Percentiles rank a stretch among this genome's conserved stretches.
Conservation (phyloP, 2,888 invertebrate genomes). For the Scotopteryx bipunctaria region DNA sequence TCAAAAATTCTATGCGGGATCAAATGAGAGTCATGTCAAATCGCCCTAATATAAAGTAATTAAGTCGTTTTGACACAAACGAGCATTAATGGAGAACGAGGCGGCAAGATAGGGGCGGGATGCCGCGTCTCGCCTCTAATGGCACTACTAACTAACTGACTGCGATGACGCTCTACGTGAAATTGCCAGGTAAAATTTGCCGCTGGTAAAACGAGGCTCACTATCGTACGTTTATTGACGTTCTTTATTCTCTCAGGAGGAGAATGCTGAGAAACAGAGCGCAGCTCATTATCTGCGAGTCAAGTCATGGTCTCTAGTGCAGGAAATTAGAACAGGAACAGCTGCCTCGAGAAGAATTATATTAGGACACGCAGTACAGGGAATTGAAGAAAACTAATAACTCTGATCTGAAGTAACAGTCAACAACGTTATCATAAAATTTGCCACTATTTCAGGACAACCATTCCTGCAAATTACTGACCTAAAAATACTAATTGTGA, state of each 20-base stretch:
- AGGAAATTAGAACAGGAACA: no score
- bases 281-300: neutral
- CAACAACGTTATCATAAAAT: no score
- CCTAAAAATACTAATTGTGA: no score
- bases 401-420: no score
- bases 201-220: constrained; percentile 6
- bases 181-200: constrained; percentile 33
- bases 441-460: no score
- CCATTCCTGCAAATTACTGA: no score
- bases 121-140: constrained; percentile 63
- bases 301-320: neutral
- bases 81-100: constrained; percentile 67
- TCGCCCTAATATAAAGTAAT: constrained; percentile 67
- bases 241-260: neutral
- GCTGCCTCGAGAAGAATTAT: no score
- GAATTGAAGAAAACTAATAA: no score
- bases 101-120: constrained; percentile 56
- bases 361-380: no score
- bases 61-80: constrained; percentile 70
- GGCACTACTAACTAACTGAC: constrained; percentile 74
- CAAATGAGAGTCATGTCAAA: constrained; percentile 54
- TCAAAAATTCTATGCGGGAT: constrained; percentile 39
- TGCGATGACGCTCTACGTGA: constrained; percentile 31
- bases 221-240: constrained; percentile 11
- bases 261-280: neutral